Evolutionary conservation across 1,140 invertebrate genomes (phyloP).

Genomic region (Ceratina australensis): DNA sequence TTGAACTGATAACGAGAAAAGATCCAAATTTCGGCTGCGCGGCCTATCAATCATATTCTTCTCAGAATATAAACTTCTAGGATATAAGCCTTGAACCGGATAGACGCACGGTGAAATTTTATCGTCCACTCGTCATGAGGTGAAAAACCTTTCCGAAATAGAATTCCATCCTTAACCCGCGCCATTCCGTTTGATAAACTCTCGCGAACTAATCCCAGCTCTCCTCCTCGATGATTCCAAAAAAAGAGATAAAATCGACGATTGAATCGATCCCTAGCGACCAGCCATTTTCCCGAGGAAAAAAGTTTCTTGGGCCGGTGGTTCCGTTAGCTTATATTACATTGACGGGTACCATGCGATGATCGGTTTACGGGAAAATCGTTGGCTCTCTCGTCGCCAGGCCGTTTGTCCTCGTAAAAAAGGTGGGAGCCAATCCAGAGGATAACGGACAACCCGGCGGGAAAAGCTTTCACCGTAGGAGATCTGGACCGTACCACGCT

Average conservation of each 20-base stretch:
- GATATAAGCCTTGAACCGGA: not conserved
- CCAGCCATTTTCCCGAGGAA: not conserved
- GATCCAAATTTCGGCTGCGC: too few species aligned
- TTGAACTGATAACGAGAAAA: too few species aligned
- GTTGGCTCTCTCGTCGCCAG: conserved; percentile 14
- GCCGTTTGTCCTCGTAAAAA: conserved; percentile 36
- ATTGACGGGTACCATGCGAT: conserved; percentile 2
- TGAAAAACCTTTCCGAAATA: not conserved
- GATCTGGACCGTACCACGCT: not conserved
- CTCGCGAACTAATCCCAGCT: not conserved
- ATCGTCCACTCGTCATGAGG: not conserved
- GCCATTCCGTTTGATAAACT: not conserved
- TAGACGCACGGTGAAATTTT: not conserved
- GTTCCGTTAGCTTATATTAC: conserved; percentile 19
- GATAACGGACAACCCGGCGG: conserved; percentile 21
- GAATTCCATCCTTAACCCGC: conserved; percentile 1
- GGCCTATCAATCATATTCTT: not conserved
- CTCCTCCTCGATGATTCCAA: not conserved
- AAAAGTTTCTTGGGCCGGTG: conserved; percentile 2
- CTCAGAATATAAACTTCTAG: too few species aligned
- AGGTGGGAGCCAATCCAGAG: conserved; percentile 22
- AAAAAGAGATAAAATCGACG: not conserved
- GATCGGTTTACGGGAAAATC: conserved; percentile 36
- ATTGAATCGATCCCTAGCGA: not conserved
- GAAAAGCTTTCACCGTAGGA: not conserved